A percentile compares a stretch with the other conserved stretches of the same genome.
These are phyloP conservation scores for Brachyopa scutellaris DNA, from an alignment of 2,888 invertebrate species.

Conservation along the genomic window DNA sequence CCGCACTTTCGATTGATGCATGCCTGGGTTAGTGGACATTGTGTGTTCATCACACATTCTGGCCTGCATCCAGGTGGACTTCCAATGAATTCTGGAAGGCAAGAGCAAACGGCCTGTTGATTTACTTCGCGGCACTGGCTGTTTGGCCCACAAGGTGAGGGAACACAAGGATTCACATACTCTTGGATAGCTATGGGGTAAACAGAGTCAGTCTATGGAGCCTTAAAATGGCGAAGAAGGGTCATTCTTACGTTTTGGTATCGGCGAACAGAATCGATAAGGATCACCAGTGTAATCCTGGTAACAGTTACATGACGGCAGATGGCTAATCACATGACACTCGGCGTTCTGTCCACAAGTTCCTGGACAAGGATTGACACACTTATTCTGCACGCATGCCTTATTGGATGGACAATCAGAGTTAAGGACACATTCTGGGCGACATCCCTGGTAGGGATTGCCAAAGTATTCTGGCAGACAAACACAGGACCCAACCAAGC, in stretches of 20 bases:
- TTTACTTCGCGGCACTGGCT: slow-evolving; percentile 84
- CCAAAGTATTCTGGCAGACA: slow-evolving; percentile 87
- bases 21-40: slow-evolving; percentile 85
- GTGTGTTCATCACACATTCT: slow-evolving; percentile 88
- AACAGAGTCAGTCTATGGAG: background rate
- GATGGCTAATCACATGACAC: slow-evolving; percentile 89
- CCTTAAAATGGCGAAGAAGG: background rate
- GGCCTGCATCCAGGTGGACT: slow-evolving; percentile 90
- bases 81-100: slow-evolving; percentile 86
- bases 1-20: slow-evolving; percentile 86
- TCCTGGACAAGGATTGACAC: slow-evolving; percentile 90
- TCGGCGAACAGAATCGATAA: slow-evolving; percentile 85
- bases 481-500: slow-evolving; percentile 87
- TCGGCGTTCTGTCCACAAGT: slow-evolving; percentile 88
- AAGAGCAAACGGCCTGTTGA: slow-evolving; percentile 86
- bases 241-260: slow-evolving; percentile 83
- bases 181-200: slow-evolving; percentile 75
- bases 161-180: slow-evolving; percentile 84
- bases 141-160: slow-evolving; percentile 86
- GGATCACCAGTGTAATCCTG: slow-evolving; percentile 88
- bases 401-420: slow-evolving; percentile 89
- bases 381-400: slow-evolving; percentile 89
- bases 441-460: slow-evolving; percentile 87
- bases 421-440: slow-evolving; percentile 90
- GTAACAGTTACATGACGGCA: slow-evolving; percentile 88